Percentiles rank a stretch among this genome's conserved stretches.
Conservation (phyloP, 1,140 invertebrate species). For the Hypothenemus hampei region DNA sequence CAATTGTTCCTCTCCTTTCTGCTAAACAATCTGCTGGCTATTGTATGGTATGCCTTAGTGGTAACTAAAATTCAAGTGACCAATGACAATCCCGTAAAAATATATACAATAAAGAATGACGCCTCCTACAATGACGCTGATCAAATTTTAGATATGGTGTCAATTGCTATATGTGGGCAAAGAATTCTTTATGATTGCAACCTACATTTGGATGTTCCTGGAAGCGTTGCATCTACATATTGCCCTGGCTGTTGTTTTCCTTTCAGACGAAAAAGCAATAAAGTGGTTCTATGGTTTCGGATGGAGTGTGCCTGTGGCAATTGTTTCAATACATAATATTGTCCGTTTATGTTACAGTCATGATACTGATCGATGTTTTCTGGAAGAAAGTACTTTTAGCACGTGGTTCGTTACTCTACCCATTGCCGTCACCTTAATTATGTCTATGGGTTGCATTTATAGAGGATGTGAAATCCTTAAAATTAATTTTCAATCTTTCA, state of each 20-base stretch:
- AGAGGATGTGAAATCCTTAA: not conserved
- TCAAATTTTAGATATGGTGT: constrained; percentile 54
- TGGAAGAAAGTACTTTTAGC: constrained; percentile 61
- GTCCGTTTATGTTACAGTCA: constrained; percentile 45
- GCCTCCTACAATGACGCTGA: not conserved
- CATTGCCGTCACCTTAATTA: constrained; percentile 52
- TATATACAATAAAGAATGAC: not conserved
- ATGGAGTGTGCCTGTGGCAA: constrained; percentile 66
- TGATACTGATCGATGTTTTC: constrained; percentile 59
- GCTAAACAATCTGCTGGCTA: constrained; percentile 64
- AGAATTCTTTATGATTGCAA: constrained; percentile 81
- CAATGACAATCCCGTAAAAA: not conserved
- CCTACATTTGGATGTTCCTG: constrained; percentile 90
- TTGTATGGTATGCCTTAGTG: constrained; percentile 57
- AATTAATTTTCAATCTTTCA: constrained; percentile 47
- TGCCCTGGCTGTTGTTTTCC: constrained; percentile 65
- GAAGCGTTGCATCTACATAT: constrained; percentile 87
- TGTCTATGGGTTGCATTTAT: constrained; percentile 25
- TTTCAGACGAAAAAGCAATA: constrained; percentile 56
- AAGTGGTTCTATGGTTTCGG: constrained; percentile 74
- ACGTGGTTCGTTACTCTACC: constrained; percentile 67
- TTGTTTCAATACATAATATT: constrained; percentile 58
- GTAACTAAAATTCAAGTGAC: constrained; percentile 46
- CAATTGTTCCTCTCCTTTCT: constrained; percentile 89
- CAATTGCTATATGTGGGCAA: constrained; percentile 71